These are phyloP conservation scores for Coenonympha arcania DNA, from an alignment of 2,888 invertebrate species.

Conservation along the genomic window DNA sequence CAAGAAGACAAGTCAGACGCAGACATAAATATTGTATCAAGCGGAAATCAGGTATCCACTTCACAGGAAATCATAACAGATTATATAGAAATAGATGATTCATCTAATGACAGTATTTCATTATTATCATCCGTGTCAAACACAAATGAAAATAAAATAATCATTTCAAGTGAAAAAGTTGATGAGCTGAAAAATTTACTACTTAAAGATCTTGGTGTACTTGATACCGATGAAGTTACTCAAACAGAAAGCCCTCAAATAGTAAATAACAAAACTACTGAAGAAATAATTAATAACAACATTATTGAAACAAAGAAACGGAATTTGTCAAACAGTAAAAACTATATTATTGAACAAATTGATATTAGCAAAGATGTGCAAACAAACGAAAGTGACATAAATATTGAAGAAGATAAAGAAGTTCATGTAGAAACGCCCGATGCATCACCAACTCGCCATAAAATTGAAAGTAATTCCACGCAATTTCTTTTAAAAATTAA, in stretches of 20 bases:
- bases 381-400: background rate
- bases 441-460: background rate
- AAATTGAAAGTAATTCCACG: conserved; percentile 10
- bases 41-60: background rate
- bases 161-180: conserved; percentile 6
- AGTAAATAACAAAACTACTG: background rate
- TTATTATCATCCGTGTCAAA: background rate
- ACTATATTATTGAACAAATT: background rate
- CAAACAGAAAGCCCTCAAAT: background rate
- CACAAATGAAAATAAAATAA: background rate
- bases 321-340: background rate
- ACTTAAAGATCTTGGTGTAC: conserved; percentile 11
- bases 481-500: conserved; percentile 40
- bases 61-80: conserved; percentile 22
- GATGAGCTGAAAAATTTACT: conserved; percentile 8
- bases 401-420: background rate
- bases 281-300: background rate
- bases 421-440: background rate
- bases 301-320: background rate
- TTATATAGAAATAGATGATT: conserved; percentile 49
- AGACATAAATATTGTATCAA: background rate
- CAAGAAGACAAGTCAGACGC: background rate
- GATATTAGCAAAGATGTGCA: background rate
- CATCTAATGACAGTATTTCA: conserved; percentile 40
- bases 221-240: background rate